Evolutionary conservation across 2,113 vertebrate species (phyloP).

Genomic region (Formicarius rufipectus): DNA sequence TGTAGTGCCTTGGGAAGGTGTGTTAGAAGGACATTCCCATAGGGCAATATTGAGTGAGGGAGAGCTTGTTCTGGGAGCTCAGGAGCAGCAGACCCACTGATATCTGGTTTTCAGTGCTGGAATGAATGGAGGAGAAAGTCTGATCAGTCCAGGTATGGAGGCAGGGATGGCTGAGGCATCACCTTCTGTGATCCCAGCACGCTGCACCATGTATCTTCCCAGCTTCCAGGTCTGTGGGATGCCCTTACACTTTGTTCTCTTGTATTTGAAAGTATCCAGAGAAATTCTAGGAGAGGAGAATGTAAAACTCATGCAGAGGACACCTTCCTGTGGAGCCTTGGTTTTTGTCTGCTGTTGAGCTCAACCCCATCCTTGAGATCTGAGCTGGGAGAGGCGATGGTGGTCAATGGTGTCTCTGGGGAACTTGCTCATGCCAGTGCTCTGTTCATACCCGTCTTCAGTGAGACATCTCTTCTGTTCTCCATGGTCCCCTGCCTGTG

Average conservation of each 20-base stretch:
- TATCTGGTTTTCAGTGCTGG: not conserved
- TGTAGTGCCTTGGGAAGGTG: not conserved
- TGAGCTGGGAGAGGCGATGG: not conserved
- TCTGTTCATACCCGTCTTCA: not conserved
- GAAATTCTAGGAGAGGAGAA: not conserved
- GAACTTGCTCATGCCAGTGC: not conserved
- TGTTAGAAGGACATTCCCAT: not conserved
- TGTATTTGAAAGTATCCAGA: not conserved
- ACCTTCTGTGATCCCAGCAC: not conserved
- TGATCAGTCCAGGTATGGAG: not conserved
- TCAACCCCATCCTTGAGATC: not conserved
- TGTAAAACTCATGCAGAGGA: not conserved
- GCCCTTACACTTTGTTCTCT: not conserved
- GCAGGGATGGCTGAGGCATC: not conserved
- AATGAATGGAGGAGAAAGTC: not conserved
- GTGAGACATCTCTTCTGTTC: not conserved
- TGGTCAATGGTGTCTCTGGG: not conserved
- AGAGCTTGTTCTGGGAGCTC: not conserved
- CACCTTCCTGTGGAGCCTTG: fast-evolving
- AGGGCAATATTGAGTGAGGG: fast-evolving
- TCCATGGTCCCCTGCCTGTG: not conserved
- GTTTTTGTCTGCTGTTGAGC: not conserved
- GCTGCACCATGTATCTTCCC: fast-evolving
- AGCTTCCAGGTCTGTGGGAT: not conserved
- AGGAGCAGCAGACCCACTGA: not conserved